phyloP scores from a whole-genome alignment of 2,888 invertebrate genomes.

The Deilephila porcellus region DNA sequence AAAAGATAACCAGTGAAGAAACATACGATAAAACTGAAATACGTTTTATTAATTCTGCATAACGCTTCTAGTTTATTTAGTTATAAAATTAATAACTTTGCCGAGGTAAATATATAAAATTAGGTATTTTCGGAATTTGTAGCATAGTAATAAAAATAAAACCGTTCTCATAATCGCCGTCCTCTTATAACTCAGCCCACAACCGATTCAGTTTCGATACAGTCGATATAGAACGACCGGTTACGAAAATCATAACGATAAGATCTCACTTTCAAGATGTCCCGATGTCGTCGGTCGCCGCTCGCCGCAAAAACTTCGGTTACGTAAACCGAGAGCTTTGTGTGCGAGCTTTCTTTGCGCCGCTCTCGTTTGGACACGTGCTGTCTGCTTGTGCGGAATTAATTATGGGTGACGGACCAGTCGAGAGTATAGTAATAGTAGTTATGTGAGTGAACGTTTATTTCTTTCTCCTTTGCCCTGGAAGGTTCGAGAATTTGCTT shows the following conservation, averaged over 20 bases:
- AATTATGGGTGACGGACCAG: neutral
- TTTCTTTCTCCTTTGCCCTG: too few species aligned
- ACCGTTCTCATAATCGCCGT: conserved; percentile 29
- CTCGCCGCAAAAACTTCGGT: conserved; percentile 65
- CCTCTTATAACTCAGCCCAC: conserved; percentile 42
- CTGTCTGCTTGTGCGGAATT: neutral
- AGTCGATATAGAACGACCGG: conserved; percentile 59
- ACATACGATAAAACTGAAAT: too few species aligned
- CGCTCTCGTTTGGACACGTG: conserved; percentile 11
- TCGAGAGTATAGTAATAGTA: neutral
- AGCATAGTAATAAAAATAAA: neutral
- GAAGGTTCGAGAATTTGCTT: too few species aligned
- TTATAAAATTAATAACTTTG: too few species aligned
- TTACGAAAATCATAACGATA: conserved; percentile 73
- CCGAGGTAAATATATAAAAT: too few species aligned
- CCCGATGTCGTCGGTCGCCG: conserved; percentile 66
- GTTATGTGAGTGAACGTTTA: neutral
- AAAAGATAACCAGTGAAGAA: too few species aligned
- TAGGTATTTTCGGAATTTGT: too few species aligned
- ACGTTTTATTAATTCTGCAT: too few species aligned
- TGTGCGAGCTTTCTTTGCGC: conserved; percentile 32
- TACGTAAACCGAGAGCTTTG: conserved; percentile 70
- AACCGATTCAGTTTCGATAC: conserved; percentile 57
- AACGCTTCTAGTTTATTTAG: too few species aligned
- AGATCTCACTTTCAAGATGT: conserved; percentile 73